Conservation (phyloP, 2,797 vertebrate species). For the Gallinago nigripennis region DNA sequence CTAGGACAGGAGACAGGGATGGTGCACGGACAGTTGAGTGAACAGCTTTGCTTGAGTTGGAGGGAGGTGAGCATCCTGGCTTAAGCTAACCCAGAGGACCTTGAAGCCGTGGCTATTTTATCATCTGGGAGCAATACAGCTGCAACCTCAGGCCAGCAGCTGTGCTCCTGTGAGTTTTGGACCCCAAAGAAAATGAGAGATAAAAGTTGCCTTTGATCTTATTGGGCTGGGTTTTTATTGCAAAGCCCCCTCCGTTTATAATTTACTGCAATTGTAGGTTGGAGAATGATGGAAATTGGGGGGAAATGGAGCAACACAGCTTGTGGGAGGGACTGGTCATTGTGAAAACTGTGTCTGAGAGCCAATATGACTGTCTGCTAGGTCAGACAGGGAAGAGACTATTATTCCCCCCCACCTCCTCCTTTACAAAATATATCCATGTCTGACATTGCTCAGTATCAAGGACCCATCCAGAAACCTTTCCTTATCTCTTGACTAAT, state of each 20-base stretch:
- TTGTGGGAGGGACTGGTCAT: not conserved
- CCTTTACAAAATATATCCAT: not conserved
- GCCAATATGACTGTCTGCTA: not conserved
- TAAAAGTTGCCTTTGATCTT: conserved; percentile 52
- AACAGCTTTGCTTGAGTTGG: not conserved
- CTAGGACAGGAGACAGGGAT: not conserved
- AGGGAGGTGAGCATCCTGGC: not conserved
- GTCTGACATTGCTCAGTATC: not conserved
- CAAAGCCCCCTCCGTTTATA: not conserved
- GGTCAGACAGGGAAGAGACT: not conserved
- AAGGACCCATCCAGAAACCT: not conserved
- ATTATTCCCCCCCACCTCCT: not conserved
- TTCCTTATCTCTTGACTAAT: conserved; percentile 56
- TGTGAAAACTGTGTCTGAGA: not conserved
- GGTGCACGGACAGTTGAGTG: not conserved
- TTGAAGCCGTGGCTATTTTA: not conserved
- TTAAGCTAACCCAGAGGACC: not conserved
- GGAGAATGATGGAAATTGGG: not conserved
- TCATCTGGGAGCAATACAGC: conserved; percentile 31
- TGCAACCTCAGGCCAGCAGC: conserved; percentile 9
- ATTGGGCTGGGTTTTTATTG: not conserved
- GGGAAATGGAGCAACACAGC: not conserved
- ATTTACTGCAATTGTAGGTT: not conserved
- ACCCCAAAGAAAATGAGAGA: conserved; percentile 2
- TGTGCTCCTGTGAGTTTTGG: conserved; percentile 15